Evolutionary conservation across 1,140 invertebrate genomes (phyloP), one percentile per base, ranked within the genome.

Genomic region (Ceratosolen solmsi): DNA sequence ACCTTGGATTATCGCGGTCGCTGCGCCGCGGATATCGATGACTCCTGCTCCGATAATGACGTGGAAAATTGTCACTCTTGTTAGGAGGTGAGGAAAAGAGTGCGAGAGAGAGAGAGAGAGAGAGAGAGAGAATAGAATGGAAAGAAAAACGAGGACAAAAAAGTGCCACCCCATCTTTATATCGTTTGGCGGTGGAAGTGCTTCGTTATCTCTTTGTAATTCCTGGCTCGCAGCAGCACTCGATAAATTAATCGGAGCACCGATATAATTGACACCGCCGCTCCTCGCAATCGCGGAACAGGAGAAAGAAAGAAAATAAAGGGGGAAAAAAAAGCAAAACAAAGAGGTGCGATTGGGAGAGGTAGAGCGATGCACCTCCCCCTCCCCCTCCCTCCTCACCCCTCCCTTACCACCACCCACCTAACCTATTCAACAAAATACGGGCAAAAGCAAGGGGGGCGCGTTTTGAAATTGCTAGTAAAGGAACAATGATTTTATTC

Each of bases 401-500:
- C n/a, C n/a, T n/a, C n/a, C n/a, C n/a, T n/a, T n/a, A n/a, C n/a
- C n/a, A n/a, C n/a, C n/a, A n/a, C n/a, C n/a, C n/a, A n/a, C n/a
- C n/a, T n/a, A n/a, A n/a, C n/a, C n/a, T n/a, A n/a, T n/a, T n/a
- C n/a, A n/a, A n/a, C n/a, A n/a, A n/a, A n/a, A n/a, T n/a, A n/a
- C n/a, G 25, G 36, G 54, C n/a, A 33, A 22, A 22, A 5, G n/a
- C 9, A 68, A 25, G 33, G 25, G 36, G 11, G 20, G n/a, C 30
- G 46, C 7, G 56, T 46, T 74, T 38, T 56, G 27, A 46, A 76
- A 79, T 71, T 36, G 25, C 75, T 68, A 49, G n/a, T n/a, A n/a
- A n/a, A n/a, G n/a, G 27, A 5, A 84, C 83, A 82, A 82, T 85
- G 82, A 85, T 86, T 85, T 85, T 85, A 84, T 81, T 85, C 85